phyloP scores from a whole-genome alignment of 2,113 vertebrate species.

The Brachypodius melanocephalos region DNA sequence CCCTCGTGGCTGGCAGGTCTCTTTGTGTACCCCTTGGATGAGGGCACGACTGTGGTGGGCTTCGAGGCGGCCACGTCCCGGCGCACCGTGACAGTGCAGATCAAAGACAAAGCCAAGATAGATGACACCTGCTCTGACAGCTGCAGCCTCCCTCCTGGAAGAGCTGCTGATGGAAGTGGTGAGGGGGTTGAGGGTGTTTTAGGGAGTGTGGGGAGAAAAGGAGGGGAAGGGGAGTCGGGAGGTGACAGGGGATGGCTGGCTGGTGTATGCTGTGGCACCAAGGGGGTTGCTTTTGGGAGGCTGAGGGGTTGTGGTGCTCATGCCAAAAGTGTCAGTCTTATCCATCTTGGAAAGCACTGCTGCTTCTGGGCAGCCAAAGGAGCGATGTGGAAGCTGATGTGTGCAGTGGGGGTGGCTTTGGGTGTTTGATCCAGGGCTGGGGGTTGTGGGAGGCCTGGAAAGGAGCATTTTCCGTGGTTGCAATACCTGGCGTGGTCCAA shows the following conservation, averaged over 20 bases:
- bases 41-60: conserved; percentile 84
- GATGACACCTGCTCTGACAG: conserved; percentile 73
- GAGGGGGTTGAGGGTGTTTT: conserved; percentile 13
- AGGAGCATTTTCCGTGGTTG: not conserved
- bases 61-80: conserved; percentile 87
- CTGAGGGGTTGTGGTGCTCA: not conserved
- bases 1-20: conserved; percentile 74
- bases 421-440: not conserved
- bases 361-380: not conserved
- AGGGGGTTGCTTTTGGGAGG: not conserved
- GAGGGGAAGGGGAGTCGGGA: not conserved
- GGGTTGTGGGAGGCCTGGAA: not conserved
- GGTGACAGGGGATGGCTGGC: not conserved
- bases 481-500: not conserved
- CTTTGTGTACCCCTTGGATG: conserved; percentile 92
- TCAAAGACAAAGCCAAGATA: conserved; percentile 92
- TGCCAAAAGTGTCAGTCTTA: not conserved
- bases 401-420: not conserved
- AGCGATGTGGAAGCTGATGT: not conserved
- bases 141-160: conserved; percentile 66
- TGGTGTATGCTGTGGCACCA: rapidly evolving
- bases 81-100: conserved; percentile 85
- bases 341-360: not conserved
- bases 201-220: not conserved
- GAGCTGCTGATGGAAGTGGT: conserved; percentile 70